These are phyloP conservation scores for Brachynemurus nebulosus DNA, from an alignment of 2,888 invertebrate genomes.

Conservation along the genomic window DNA sequence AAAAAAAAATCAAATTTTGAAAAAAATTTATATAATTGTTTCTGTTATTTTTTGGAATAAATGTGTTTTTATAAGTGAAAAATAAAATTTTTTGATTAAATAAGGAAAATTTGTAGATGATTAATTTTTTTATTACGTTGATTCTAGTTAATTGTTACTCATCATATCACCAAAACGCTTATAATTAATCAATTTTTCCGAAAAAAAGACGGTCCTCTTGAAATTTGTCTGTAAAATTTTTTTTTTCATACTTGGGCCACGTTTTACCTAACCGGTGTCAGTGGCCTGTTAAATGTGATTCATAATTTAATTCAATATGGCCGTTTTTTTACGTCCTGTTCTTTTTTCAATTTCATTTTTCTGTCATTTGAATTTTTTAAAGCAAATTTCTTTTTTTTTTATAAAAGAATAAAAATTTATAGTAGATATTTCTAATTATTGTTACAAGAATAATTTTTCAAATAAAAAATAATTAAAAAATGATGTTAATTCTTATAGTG, in stretches of 20 bases:
- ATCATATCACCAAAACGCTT: background rate
- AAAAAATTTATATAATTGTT: no score
- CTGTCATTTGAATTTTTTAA: no score
- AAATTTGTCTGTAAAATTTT: background rate
- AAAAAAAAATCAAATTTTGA: background rate
- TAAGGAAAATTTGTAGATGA: no score
- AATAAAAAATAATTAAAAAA: background rate
- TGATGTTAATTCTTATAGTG: background rate
- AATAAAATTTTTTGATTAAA: no score
- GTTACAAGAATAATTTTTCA: background rate
- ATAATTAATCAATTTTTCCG: background rate
- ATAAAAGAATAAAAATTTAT: no score
- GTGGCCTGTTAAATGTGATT: background rate
- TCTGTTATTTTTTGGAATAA: no score
- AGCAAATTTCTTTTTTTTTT: no score
- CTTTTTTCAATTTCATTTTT: no score
- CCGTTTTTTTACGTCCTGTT: background rate
- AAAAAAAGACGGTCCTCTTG: background rate
- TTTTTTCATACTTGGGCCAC: no score
- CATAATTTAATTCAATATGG: background rate
- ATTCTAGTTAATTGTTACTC: background rate
- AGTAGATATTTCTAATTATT: constrained; percentile 1
- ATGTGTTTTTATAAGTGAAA: no score
- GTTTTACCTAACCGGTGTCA: no score
- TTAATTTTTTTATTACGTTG: no score